Conservation (phyloP, 1,140 invertebrate species). For the Drosophila ficusphila region DNA sequence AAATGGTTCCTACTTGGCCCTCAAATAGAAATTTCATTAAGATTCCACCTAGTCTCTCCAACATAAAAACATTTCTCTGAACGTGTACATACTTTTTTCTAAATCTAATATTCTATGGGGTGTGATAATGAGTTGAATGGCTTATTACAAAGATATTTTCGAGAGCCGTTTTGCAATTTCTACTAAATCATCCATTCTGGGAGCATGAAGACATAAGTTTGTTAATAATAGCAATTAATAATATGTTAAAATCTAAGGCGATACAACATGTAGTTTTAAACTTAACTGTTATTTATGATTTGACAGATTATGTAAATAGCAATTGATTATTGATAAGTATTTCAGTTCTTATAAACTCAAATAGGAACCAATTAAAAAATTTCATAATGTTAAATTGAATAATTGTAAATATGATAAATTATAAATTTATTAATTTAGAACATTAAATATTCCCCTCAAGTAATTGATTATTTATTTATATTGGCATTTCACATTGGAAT, state of each 20-base stretch:
- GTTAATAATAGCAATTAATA: background rate
- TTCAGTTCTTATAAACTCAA: too few species aligned
- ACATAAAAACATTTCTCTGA: background rate
- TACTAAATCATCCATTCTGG: constrained; percentile 20
- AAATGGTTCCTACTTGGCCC: constrained; percentile 64
- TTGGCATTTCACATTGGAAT: too few species aligned
- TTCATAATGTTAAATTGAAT: too few species aligned
- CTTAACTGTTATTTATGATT: too few species aligned
- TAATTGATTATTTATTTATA: too few species aligned
- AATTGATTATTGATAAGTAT: too few species aligned
- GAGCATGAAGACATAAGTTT: background rate
- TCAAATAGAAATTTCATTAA: constrained; percentile 62
- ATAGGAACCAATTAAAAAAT: too few species aligned
- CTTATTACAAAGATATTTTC: constrained; percentile 45
- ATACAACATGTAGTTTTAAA: too few species aligned
- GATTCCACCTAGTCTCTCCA: constrained; percentile 35
- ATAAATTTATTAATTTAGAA: too few species aligned
- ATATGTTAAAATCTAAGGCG: background rate
- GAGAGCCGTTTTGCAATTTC: constrained; percentile 29
- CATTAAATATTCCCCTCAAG: too few species aligned
- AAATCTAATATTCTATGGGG: constrained; percentile 26
- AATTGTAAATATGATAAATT: too few species aligned
- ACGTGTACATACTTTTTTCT: constrained; percentile 5
- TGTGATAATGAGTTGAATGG: constrained; percentile 61
- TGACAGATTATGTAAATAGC: too few species aligned